Percentiles rank a stretch among this genome's conserved stretches.
These are phyloP conservation scores for Gryon sp. DNA, from an alignment of 1,140 invertebrate genomes.

Conservation along the genomic window DNA sequence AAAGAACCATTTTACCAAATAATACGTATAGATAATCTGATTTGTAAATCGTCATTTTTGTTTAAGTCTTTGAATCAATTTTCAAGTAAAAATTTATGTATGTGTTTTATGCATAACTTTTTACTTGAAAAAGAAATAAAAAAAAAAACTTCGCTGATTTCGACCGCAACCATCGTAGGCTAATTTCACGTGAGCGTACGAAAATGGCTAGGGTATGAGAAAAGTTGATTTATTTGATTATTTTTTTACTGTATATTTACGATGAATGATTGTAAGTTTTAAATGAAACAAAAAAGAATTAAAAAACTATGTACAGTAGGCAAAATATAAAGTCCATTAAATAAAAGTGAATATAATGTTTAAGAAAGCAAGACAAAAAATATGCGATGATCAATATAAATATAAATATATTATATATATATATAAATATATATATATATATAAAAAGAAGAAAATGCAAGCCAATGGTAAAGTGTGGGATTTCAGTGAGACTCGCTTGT, in stretches of 20 bases:
- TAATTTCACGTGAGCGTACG: neutral
- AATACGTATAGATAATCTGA: constrained; percentile 40
- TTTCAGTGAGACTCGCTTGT: constrained; percentile 35
- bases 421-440: too few species aligned
- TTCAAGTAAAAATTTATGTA: too few species aligned
- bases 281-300: constrained; percentile 12
- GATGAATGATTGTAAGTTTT: constrained; percentile 46
- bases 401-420: too few species aligned
- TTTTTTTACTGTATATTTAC: constrained; percentile 49
- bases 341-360: constrained; percentile 38
- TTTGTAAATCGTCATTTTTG: constrained; percentile 4
- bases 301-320: constrained; percentile 56
- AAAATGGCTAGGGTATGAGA: neutral
- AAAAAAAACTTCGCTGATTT: neutral
- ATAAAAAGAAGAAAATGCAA: constrained; percentile 2
- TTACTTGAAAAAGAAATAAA: too few species aligned
- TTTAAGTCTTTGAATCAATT: neutral
- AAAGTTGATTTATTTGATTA: constrained; percentile 38
- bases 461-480: constrained; percentile 3
- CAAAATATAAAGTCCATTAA: constrained; percentile 50
- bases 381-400: neutral
- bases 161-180: too few species aligned
- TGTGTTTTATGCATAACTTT: too few species aligned
- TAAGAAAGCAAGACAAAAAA: neutral
- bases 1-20: constrained; percentile 43